These are phyloP conservation scores for Chlorops oryzae DNA, from an alignment of 1,140 invertebrate species.

Conservation along the genomic window DNA sequence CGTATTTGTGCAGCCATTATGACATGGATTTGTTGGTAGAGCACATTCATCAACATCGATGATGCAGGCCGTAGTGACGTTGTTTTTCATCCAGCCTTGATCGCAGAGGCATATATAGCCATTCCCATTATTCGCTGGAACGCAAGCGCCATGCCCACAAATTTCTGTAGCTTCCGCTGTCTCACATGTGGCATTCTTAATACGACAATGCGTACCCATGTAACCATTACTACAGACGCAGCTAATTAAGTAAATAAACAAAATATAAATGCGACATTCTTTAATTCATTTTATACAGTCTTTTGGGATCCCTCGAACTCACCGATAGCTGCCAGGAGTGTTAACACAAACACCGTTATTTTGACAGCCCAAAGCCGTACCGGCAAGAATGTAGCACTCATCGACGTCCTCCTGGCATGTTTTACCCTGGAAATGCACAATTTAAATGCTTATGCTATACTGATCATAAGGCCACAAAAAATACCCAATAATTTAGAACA, in stretches of 20 bases:
- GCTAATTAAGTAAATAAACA: conserved; percentile 48
- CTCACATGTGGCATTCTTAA: conserved; percentile 64
- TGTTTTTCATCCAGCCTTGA: conserved; percentile 76
- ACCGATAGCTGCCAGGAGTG: conserved; percentile 69
- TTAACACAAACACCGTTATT: conserved; percentile 85
- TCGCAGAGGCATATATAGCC: conserved; percentile 74
- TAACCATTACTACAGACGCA: conserved; percentile 71
- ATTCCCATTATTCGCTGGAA: conserved; percentile 52
- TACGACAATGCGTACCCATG: conserved; percentile 75
- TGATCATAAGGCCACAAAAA: no score
- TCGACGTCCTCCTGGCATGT: conserved; percentile 77
- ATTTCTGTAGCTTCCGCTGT: conserved; percentile 62
- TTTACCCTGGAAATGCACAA: conserved; percentile 52
- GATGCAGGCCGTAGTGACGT: conserved; percentile 59
- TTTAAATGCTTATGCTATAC: background rate
- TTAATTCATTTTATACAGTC: background rate
- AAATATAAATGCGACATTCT: background rate
- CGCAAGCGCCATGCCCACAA: conserved; percentile 82
- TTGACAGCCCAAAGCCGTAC: conserved; percentile 82
- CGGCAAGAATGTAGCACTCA: conserved; percentile 70
- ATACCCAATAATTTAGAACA: no score
- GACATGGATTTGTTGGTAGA: conserved; percentile 64
- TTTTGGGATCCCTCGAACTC: conserved; percentile 23
- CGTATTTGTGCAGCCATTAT: conserved; percentile 75
- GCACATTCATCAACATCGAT: conserved; percentile 82